Evolutionary conservation across 2,113 vertebrate species (phyloP), one percentile per base, ranked within the genome.

Genomic region (Ammodytes dubius): DNA sequence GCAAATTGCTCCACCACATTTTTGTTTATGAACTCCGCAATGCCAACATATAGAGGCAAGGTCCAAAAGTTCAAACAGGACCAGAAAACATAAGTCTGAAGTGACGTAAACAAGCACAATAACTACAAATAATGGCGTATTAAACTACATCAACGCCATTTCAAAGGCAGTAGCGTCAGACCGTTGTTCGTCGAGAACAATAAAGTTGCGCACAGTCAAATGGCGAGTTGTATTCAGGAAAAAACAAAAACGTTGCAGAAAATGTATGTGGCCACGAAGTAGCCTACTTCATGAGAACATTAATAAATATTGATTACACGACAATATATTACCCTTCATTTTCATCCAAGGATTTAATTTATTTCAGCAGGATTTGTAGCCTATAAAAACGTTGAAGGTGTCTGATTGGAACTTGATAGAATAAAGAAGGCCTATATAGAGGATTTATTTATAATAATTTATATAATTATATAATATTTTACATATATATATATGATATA

Each of bases 111-210:
- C 57, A 63, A 83, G 79, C 76, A 73, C 56, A 89, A 85, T 64
- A 77, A 86, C 63, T 79, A 77, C 68, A 91, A 88, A 89, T 70
- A 81, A 89, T 87, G 73, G 82, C 82, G 78, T 74, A 86, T 73
- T 85, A 68, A 88, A 86, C 81, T 86, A 83, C 88, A 92, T 82
- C 79, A 90, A 83, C 91, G 93, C 94, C 95, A 95, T 95, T 93
- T 94, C 93, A 92, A 93, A 91, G 81, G 49, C 85, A 72, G 79
- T 86, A 84, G 92, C 86, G 89, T 92, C 85, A 89, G 77, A 82
- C 82, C 78, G 86, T 90, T 85, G 83, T 87, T 92, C 87, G 84
- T 90, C 82, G 76, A 37, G 90, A 90, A 93, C 93, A 95, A 93
- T 92, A 93, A 93, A 94, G 93, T 94, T 94, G 78, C 12, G 63